Evolutionary conservation across 2,888 invertebrate genomes (phyloP), one percentile per base, ranked within the genome.

Genomic region (Epicampocera succincta): DNA sequence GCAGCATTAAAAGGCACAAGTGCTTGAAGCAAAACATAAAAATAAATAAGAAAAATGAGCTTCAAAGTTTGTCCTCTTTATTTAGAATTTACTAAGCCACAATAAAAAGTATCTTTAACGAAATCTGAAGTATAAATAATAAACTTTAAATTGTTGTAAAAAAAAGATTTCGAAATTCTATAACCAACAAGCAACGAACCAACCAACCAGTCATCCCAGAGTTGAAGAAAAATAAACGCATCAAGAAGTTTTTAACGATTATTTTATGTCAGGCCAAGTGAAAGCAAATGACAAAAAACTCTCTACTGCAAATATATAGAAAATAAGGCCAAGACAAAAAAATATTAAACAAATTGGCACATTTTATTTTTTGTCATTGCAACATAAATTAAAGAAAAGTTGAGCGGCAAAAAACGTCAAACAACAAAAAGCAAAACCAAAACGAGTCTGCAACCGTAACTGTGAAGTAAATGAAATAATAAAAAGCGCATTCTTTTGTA

Each of bases 331-430:
- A 56, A 40, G 11, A 56, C 3, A 29, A 29, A 50, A 54, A 19
- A 48, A 72, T 29, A 17, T 38, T 73, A 50, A 73, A 77, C 80
- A 77, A 81, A 81, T 77, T 77, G 63, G 50, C 69, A 50, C 50
- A 77, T 61, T 73, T 73, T 50, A 56, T 33, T 63, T 73, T 77
- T 52, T 65, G 61, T 77, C 56, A 19, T 65, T 69, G 19, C 44
- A 73, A 65, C 76, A 81, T 81, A 73, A 73, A 77, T 77, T 77
- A 63, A 72, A 65, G 42, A 68, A 19, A 76, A 17, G 52, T 42
- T 38, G 48, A 66, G 25, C 58, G 46, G 50, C 29, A 72, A 79
- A 60, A 42, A 33, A 33, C 1, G 8, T 33, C 11, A 42, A 63
- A 76, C 44, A 61, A 33, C 25, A 68, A 48, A 15, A 8, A n/a